These are phyloP conservation scores for Enoplosus armatus DNA, from an alignment of 2,797 vertebrate species.

Conservation along the genomic window DNA sequence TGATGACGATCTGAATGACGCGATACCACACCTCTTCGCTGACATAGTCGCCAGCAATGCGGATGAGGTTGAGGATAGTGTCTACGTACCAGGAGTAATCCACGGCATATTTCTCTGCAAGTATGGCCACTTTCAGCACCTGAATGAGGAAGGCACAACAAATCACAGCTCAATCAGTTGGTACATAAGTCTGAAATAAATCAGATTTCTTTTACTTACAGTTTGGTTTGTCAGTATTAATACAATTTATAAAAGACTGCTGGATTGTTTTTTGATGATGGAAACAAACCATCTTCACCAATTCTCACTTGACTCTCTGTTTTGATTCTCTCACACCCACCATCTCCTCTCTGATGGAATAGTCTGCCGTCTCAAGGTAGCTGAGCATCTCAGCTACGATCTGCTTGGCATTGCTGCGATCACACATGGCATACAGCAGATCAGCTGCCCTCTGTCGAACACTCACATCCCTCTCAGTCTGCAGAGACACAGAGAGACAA, in stretches of 20 bases:
- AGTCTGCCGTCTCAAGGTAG: constrained; percentile 94
- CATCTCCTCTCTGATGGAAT: constrained; percentile 95
- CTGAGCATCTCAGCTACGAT: constrained; percentile 94
- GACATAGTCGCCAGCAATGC: constrained; percentile 96
- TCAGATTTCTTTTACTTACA: not conserved
- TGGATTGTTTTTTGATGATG: not conserved
- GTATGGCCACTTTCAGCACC: constrained; percentile 97
- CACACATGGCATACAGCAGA: constrained; percentile 95
- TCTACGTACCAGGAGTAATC: constrained; percentile 99
- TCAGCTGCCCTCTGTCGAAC: constrained; percentile 93
- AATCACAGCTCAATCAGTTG: not conserved
- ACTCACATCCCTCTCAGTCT: constrained; percentile 94
- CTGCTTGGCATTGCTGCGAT: constrained; percentile 94
- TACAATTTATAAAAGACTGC: not conserved
- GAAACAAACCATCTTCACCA: not conserved
- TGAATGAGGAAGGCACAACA: constrained; percentile 52
- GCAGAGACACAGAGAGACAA: constrained; percentile 18
- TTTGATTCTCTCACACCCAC: constrained; percentile 80
- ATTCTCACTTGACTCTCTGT: not conserved
- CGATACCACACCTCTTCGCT: constrained; percentile 99
- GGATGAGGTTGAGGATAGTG: constrained; percentile 97
- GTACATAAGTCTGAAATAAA: not conserved
- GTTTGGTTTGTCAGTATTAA: not conserved
- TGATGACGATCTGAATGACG: constrained; percentile 98
- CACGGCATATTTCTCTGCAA: constrained; percentile 97